phyloP scores from a whole-genome alignment of 53 echinoderm and acorn worm species.

The Luidia sarsii region DNA sequence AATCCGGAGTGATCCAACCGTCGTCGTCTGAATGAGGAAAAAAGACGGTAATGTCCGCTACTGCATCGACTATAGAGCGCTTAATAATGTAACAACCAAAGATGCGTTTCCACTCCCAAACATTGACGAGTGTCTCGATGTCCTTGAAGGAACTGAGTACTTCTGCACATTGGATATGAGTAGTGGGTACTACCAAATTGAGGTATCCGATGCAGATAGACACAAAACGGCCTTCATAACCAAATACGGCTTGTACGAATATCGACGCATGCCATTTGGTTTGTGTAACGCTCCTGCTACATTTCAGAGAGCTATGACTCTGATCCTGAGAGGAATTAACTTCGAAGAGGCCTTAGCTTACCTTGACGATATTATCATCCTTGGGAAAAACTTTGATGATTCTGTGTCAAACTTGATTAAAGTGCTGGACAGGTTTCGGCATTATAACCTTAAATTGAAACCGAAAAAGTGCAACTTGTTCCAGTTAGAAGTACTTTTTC shows the following conservation, averaged over 20 bases:
- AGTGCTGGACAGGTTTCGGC: neutral
- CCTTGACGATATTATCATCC: neutral
- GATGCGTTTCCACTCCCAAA: slow-evolving; percentile 35
- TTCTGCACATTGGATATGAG: slow-evolving; percentile 62
- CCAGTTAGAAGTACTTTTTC: slow-evolving; percentile 11
- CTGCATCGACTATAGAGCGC: neutral
- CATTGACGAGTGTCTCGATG: slow-evolving; percentile 50
- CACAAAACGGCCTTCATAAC: slow-evolving; percentile 56
- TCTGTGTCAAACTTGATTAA: neutral
- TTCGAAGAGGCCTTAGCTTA: neutral
- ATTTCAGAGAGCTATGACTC: neutral
- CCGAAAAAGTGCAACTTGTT: neutral
- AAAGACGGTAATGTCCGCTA: neutral
- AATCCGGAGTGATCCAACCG: neutral
- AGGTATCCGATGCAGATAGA: slow-evolving; percentile 31
- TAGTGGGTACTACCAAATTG: slow-evolving; percentile 47
- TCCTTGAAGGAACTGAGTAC: slow-evolving; percentile 28
- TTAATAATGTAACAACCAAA: slow-evolving; percentile 7
- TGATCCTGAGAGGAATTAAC: slow-evolving; percentile 1
- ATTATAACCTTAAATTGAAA: neutral
- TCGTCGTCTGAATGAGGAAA: slow-evolving; percentile 7
- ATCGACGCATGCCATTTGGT: slow-evolving; percentile 5
- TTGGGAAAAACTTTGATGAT: neutral
- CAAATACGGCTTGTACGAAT: slow-evolving; percentile 4
- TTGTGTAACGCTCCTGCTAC: neutral